Conservation (phyloP, 2,797 vertebrate genomes). For the Brachyalestes nurse region DNA sequence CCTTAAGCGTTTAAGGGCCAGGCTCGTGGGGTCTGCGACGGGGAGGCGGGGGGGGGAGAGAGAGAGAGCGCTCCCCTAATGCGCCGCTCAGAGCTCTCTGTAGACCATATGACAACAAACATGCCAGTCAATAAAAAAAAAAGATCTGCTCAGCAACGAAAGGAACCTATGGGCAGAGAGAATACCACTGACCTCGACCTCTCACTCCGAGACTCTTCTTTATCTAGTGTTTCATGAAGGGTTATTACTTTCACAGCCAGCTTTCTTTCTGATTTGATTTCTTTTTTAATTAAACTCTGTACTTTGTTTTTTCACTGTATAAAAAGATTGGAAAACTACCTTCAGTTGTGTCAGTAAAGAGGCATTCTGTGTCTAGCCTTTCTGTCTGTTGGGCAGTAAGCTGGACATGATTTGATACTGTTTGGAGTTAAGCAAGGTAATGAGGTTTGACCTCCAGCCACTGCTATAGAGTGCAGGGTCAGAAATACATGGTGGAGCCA, state of each 20-base stretch:
- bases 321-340: neutral
- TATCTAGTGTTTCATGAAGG: neutral
- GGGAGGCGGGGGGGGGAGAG: constrained; percentile 3
- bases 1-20: constrained; percentile 63
- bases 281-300: neutral
- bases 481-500: constrained; percentile 48
- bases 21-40: constrained; percentile 8
- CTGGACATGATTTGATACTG: constrained; percentile 18
- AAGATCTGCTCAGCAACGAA: constrained; percentile 1
- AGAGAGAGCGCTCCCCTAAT: constrained; percentile 37
- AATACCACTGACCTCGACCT: neutral
- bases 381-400: neutral
- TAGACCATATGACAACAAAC: constrained; percentile 50
- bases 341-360: neutral
- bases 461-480: constrained; percentile 43
- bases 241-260: neutral
- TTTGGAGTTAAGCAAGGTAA: constrained; percentile 39
- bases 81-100: constrained; percentile 48
- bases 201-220: neutral
- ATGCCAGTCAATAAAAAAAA: constrained; percentile 41
- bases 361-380: neutral
- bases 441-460: neutral
- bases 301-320: neutral
- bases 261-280: neutral
- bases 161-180: constrained; percentile 3